Conservation (phyloP, 2,888 invertebrate genomes). For the Philhelius pedissequus region DNA sequence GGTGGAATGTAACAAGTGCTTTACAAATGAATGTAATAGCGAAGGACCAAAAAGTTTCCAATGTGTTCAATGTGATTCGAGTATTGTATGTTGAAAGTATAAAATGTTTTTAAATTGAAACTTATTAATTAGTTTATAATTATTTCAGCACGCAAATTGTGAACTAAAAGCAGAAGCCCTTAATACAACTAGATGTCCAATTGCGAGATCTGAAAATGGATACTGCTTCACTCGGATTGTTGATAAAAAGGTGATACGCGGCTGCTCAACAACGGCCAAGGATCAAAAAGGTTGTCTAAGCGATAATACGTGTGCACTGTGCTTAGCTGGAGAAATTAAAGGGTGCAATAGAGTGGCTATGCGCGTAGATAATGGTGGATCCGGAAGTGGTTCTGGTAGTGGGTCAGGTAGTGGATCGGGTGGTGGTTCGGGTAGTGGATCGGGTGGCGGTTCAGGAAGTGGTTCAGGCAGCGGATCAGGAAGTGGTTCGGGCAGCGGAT, state of each 20-base stretch:
- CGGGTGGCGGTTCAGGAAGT: constrained; percentile 29
- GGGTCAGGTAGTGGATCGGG: constrained; percentile 31
- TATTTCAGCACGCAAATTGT: constrained; percentile 69
- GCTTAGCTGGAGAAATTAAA: constrained; percentile 68
- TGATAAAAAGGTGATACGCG: constrained; percentile 64
- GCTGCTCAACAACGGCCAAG: constrained; percentile 69
- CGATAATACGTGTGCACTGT: constrained; percentile 67
- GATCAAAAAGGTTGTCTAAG: constrained; percentile 69
- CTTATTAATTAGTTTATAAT: not conserved
- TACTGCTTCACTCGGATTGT: constrained; percentile 70
- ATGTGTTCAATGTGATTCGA: constrained; percentile 72
- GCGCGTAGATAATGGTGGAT: not conserved
- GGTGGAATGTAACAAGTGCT: constrained; percentile 64
- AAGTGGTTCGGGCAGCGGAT: constrained; percentile 23
- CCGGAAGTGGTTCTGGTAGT: constrained; percentile 26
- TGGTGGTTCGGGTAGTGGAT: constrained; percentile 43
- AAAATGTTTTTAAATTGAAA: too few relatives aligned
- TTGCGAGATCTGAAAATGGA: constrained; percentile 69
- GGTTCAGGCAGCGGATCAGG: constrained; percentile 22
- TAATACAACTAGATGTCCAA: constrained; percentile 65
- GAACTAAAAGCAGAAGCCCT: constrained; percentile 43
- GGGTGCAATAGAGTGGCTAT: constrained; percentile 66
- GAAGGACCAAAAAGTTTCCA: constrained; percentile 57
- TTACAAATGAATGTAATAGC: constrained; percentile 70
- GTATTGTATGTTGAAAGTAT: constrained; percentile 63